phyloP scores from a whole-genome alignment of 1,140 invertebrate genomes.

The Varroa destructor region DNA sequence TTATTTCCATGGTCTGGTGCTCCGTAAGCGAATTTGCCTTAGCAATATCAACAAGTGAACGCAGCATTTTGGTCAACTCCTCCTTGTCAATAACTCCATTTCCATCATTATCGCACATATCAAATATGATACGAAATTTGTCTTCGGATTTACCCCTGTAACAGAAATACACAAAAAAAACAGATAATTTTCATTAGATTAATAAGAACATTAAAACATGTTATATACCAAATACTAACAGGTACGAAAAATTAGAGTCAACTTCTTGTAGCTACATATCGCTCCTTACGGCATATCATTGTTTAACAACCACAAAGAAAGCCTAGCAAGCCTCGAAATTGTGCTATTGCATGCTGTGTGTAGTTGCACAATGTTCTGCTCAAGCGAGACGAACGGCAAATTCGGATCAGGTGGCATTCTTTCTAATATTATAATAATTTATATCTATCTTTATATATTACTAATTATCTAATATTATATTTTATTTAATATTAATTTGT shows the following conservation, averaged over 20 bases:
- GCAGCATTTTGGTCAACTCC: slow-evolving; percentile 81
- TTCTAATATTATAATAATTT: too few relatives aligned
- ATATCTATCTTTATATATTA: too few relatives aligned
- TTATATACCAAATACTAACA: slow-evolving; percentile 34
- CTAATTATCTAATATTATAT: too few relatives aligned
- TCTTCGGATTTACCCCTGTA: slow-evolving; percentile 75
- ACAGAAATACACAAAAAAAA: slow-evolving; percentile 11
- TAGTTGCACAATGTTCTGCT: too few relatives aligned
- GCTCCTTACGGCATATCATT: too few relatives aligned
- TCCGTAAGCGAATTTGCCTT: slow-evolving; percentile 49
- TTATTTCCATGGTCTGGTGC: slow-evolving; percentile 68
- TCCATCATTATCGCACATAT: slow-evolving; percentile 95
- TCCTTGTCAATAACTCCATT: slow-evolving; percentile 88
- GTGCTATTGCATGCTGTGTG: too few relatives aligned
- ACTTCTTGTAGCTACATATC: background rate
- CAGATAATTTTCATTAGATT: background rate
- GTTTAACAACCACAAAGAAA: background rate
- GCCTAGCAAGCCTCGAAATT: background rate
- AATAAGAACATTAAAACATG: slow-evolving; percentile 29
- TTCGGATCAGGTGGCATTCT: too few relatives aligned
- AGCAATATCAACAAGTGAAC: slow-evolving; percentile 86
- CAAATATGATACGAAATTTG: slow-evolving; percentile 88
- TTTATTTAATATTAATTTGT: too few relatives aligned
- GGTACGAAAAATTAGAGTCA: background rate
- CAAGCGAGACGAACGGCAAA: too few relatives aligned